Evolutionary conservation across 2,888 invertebrate species (phyloP), one percentile per base, ranked within the genome.

Genomic region (Unio delphinus): DNA sequence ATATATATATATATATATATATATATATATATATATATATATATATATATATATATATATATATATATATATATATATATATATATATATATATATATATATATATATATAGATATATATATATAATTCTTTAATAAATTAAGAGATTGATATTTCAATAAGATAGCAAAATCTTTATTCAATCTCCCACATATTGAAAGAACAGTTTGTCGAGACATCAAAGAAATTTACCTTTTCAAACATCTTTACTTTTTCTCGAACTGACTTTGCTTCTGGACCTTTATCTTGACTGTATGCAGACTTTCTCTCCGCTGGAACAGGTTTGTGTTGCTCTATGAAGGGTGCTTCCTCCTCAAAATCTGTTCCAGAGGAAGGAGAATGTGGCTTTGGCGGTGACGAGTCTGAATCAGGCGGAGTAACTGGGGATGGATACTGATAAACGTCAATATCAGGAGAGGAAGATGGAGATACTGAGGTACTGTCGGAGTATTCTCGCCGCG

Each of bases 341-440:
- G 65, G 61, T 57, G 74, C 74, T 54, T 83, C 85, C 59, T 83
- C 83, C 45, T 79, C 78, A 72, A 81, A 78, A 67, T 86, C 84
- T 2, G 82, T 82, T n/a, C 83, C 84, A 0, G 85, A 86, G 18
- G 87, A 87, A 1, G 88, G 88, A 4, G 88, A 88, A 63, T 85
- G 85, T 20, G 88, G 88, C 67, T 86, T 85, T 8, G 88, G 88
- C 26, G 88, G 88, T 3, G 88, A 88, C 8, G 84, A 82, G 65
- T 86, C 87, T 0, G 85, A 84, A 64, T 87, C 88, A 8, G 88
- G 87, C 0, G 88, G 87, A 1, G 87, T 86, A 28, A 86, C 87
- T 0, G 88, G 88, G 3, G 87, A 87, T 7, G 88, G 87, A 75
- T 85, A 88, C 61, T 82, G 80, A 74, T 86, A 87, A 8, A 83